These are phyloP conservation scores for Acropternis orthonyx DNA, from an alignment of 2,797 vertebrate species.

Conservation along the genomic window DNA sequence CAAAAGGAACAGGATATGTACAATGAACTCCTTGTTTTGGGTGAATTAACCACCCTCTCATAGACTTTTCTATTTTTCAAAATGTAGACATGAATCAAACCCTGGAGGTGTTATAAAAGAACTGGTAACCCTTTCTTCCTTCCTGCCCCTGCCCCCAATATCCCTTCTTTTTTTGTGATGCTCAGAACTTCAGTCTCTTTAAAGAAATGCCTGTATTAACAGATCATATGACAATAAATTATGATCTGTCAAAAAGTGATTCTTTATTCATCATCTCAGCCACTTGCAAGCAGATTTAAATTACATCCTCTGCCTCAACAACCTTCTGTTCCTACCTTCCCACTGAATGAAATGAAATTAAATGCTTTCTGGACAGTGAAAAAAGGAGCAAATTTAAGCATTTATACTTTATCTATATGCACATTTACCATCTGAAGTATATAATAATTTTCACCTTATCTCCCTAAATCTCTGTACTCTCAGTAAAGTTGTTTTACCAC, in stretches of 20 bases:
- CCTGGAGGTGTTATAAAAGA: not conserved
- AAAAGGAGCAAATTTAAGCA: not conserved
- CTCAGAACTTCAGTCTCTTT: not conserved
- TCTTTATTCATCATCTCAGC: not conserved
- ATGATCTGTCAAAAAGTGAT: not conserved
- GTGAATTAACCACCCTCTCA: not conserved
- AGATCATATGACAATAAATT: not conserved
- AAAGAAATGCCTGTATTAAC: not conserved
- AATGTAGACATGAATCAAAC: not conserved
- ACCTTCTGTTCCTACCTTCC: not conserved
- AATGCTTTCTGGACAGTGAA: not conserved
- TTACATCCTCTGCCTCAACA: not conserved
- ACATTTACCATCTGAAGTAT: not conserved
- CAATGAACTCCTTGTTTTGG: not conserved
- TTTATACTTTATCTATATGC: not conserved
- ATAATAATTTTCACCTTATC: not conserved
- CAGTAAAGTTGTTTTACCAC: not conserved
- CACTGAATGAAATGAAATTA: not conserved
- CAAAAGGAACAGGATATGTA: not conserved
- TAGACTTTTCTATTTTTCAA: not conserved
- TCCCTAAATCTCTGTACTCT: not conserved
- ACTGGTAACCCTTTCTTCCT: not conserved
- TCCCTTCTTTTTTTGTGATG: not conserved
- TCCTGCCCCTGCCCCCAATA: accelerated
- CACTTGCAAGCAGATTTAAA: not conserved